Evolutionary conservation across 2,797 vertebrate species (phyloP).

Genomic region (Acipenser transmontanus): DNA sequence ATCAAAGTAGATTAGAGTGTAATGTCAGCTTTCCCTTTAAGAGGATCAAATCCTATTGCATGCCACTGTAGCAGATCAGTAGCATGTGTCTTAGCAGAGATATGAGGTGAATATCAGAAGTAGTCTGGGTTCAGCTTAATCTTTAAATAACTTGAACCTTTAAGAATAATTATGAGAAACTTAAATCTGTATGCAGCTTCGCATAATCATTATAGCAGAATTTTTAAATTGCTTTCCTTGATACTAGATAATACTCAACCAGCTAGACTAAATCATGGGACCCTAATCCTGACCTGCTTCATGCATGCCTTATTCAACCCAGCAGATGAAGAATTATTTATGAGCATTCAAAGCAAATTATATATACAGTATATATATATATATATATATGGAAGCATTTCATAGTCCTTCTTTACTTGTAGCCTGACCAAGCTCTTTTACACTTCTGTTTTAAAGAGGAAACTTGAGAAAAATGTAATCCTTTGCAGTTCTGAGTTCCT

Average conservation of each 20-base stretch:
- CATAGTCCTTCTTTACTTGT: no score
- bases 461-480: no score
- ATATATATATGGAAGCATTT: no score
- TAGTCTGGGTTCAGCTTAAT: conserved; percentile 40
- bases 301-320: conserved; percentile 26
- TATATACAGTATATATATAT: no score
- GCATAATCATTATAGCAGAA: conserved; percentile 41
- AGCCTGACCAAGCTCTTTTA: no score
- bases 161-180: conserved; percentile 43
- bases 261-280: conserved; percentile 26
- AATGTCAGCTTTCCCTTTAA: conserved; percentile 39
- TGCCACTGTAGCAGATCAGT: conserved; percentile 28
- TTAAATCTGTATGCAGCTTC: conserved; percentile 42
- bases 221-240: conserved; percentile 29
- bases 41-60: conserved; percentile 36
- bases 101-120: conserved; percentile 34
- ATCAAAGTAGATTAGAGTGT: conserved; percentile 44
- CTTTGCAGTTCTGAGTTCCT: background rate
- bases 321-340: conserved; percentile 26
- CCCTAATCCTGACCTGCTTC: conserved; percentile 38
- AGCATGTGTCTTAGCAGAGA: conserved; percentile 26
- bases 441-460: no score
- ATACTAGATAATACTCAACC: conserved; percentile 32
- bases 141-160: conserved; percentile 29
- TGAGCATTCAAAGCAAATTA: conserved; percentile 30